These are phyloP conservation scores for Argopecten irradians DNA, from an alignment of 1,140 invertebrate species.

Conservation along the genomic window DNA sequence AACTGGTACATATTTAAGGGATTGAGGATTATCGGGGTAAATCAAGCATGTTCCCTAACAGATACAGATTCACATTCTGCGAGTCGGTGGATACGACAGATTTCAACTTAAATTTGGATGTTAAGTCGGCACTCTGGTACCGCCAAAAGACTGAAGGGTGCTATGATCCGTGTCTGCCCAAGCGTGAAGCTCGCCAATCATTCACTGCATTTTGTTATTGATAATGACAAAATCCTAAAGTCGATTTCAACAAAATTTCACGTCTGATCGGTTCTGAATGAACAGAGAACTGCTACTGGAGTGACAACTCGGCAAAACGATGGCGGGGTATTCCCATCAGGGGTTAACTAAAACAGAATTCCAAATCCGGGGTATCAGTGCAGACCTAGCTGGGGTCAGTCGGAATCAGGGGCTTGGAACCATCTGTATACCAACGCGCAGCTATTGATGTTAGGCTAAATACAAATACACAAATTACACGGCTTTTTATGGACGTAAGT, in stretches of 20 bases:
- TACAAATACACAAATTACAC: slow-evolving; percentile 23
- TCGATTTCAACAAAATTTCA: slow-evolving; percentile 22
- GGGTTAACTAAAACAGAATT: slow-evolving; percentile 16
- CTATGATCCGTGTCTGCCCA: background rate
- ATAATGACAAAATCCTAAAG: slow-evolving; percentile 11
- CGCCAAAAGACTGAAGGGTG: background rate
- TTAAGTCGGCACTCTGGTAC: background rate
- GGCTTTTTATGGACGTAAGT: slow-evolving; percentile 1
- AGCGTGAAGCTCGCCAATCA: slow-evolving; percentile 14
- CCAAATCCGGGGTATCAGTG: slow-evolving; percentile 14
- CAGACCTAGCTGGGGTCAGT: background rate
- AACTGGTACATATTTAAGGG: slow-evolving; percentile 22
- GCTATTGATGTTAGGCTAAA: slow-evolving; percentile 15
- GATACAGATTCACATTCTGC: background rate
- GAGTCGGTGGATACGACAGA: background rate
- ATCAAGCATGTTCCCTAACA: background rate
- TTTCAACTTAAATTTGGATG: slow-evolving; percentile 6
- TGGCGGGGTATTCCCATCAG: slow-evolving; percentile 2
- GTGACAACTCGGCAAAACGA: slow-evolving; percentile 6
- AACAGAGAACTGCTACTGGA: background rate
- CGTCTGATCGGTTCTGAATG: slow-evolving; percentile 20
- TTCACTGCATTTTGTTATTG: slow-evolving; percentile 9
- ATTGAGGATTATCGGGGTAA: background rate
- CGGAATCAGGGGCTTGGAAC: background rate
- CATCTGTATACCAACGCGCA: background rate